Base-by-base conservation (phyloP, 2,113 vertebrate genomes). In the Elaphurus davidianus region DNA sequence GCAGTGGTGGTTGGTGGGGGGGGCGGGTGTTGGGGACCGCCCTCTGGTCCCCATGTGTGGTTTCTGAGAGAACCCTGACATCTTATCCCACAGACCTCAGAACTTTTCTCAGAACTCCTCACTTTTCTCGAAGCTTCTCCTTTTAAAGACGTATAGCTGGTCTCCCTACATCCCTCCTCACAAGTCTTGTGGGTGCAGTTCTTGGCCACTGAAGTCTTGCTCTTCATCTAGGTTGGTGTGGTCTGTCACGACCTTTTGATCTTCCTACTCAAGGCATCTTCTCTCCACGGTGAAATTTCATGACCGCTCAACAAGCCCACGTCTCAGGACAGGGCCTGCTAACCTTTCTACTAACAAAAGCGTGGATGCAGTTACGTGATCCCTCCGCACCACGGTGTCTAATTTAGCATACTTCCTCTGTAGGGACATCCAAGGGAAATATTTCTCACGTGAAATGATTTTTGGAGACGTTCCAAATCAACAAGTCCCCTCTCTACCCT, bases 331-430 rank as follows among this genome's bases (percentile, higher is more conserved):
- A 1, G 33, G 96, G 47, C 87, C 14, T 25, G 45, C 15, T 81
- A 43, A 94, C 93, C 95, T 96, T 94, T 95, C 90, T 60, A 52
- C 71, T 87, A 64, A 92, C 27, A 17, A 94, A 86, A 93, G 71
- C 91, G 64, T 90, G 88, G 6, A 57, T 7, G 17, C 62, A 0
- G 30, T 60, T 91, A 91, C 25, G 6, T 0, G 79, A 86, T 97
- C 97, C 96, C 55, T 97, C 85, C 88, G 60, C 95, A 93, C 98
- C 98, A 96, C 15, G 5, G 90, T 94, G 98, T 94, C 98, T 97
- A 97, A 97, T 98, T 97, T 93, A 98, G 97, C 97, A 96, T 67
- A 90, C 85, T 98, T 98, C 96, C 97, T 95, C 98, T 98, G 95
- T 67, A 81, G 89, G 94, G 94, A 81, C 67, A 88, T 98, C 93